phyloP scores from a whole-genome alignment of 2,113 vertebrate species.

The Pangasianodon hypophthalmus region DNA sequence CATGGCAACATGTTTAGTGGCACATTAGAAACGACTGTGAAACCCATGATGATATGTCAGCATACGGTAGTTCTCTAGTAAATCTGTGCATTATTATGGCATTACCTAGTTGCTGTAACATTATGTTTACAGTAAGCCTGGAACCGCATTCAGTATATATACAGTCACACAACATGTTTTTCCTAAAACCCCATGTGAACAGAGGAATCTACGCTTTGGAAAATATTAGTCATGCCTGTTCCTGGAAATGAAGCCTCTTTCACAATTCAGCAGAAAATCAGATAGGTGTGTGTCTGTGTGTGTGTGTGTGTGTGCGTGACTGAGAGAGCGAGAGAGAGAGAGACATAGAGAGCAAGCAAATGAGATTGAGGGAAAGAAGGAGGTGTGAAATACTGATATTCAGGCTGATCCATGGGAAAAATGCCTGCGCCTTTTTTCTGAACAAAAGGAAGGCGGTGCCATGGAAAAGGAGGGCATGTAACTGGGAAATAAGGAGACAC shows the following conservation, averaged over 20 bases:
- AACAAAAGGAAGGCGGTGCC: constrained; percentile 45
- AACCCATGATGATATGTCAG: neutral
- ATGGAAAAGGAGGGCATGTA: constrained; percentile 49
- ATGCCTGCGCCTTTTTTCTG: constrained; percentile 12
- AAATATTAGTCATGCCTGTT: constrained; percentile 29
- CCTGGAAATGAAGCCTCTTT: neutral
- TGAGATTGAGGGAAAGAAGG: constrained; percentile 15
- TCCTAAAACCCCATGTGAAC: constrained; percentile 2
- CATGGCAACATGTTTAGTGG: constrained; percentile 5
- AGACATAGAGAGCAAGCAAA: neutral
- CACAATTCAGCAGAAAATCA: constrained; percentile 26
- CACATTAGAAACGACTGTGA: constrained; percentile 13
- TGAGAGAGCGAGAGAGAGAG: neutral
- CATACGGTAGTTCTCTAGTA: neutral
- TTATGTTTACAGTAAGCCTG: neutral
- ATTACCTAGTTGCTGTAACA: constrained; percentile 6
- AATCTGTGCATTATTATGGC: neutral
- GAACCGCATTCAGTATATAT: neutral
- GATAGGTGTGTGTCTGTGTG: neutral
- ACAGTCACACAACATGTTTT: constrained; percentile 11
- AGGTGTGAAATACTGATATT: constrained; percentile 20
- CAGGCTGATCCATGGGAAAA: constrained; percentile 19
- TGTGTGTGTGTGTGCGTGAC: constrained; percentile 3
- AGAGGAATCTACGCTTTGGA: constrained; percentile 25
- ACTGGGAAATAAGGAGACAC: constrained; percentile 47